A percentile compares a stretch with the other conserved stretches of the same genome.
phyloP scores from a whole-genome alignment of 2,797 vertebrate genomes.

The Leontocebus nigricollis region DNA sequence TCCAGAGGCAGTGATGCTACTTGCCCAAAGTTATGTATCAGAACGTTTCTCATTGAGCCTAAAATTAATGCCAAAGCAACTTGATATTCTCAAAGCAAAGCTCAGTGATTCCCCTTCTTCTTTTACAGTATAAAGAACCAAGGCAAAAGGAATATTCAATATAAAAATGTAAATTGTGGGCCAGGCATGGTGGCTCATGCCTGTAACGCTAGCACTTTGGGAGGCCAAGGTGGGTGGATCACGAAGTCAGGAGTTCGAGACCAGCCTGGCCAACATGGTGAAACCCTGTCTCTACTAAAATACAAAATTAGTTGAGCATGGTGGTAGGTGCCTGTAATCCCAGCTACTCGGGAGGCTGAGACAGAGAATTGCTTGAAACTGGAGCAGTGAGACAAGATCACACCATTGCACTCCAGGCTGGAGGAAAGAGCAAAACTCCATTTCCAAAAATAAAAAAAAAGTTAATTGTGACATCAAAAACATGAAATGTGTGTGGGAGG shows the following conservation, averaged over 20 bases:
- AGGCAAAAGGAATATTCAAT: background rate
- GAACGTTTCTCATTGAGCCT: background rate
- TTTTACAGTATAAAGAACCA: background rate
- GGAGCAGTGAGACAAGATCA: background rate
- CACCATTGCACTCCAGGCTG: background rate
- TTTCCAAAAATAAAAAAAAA: background rate
- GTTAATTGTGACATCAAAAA: background rate
- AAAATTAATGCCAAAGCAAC: background rate
- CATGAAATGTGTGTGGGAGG: background rate
- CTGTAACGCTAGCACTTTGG: background rate
- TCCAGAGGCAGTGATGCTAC: background rate
- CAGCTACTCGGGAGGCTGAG: background rate
- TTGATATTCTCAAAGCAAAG: background rate
- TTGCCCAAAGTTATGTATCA: background rate
- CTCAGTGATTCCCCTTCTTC: background rate
- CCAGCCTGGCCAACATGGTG: background rate
- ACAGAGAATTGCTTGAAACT: background rate
- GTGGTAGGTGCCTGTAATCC: background rate
- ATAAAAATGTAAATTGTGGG: background rate
- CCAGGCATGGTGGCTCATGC: rapidly evolving
- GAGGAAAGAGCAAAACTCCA: background rate
- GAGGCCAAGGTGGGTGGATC: background rate
- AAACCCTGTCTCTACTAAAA: background rate
- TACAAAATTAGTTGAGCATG: background rate
- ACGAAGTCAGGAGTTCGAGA: background rate